Evolutionary conservation across 92 coral and sea anemone genomes (phyloP), one percentile per base, ranked within the genome.

Genomic region (Phenganax subtilis): DNA sequence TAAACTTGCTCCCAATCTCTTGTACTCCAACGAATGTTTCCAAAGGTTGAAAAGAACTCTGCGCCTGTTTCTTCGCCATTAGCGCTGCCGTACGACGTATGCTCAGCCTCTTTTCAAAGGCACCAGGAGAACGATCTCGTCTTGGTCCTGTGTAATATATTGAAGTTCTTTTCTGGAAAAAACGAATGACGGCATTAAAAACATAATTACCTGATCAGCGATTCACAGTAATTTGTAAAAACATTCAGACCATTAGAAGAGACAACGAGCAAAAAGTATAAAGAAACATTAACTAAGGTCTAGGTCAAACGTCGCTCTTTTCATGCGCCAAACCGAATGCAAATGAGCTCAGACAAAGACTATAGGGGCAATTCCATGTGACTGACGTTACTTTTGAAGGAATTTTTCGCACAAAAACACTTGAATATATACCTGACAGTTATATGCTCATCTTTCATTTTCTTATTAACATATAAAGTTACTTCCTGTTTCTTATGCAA

Each of bases 141-240:
- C 78, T 78, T 25, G 91, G 91, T 17, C 91, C 93, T 8, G 93
- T 90, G 72, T 90, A 90, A 58, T 90, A 90, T 27, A 90, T 86
- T 6, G 93, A 90, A 12, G 84, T 80, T 15, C 91, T 75, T 74
- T 90, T 88, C 20, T 76, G 51, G 44, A 85, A 59, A 15, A 57
- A 15, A 6, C 47, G 47, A 37, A 37, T 37, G 47, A 37, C 47
- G 47, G 3, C 2, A 37, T 37, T 37, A 37, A 2, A 5, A 37
- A 37, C 3, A 37, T 5, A 37, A 5, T 37, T 37, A 37, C 47
- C 47, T 37, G 3, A 37, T 37, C 47, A 5, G 47, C 2, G 47
- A 37, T 37, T 37, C 47, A 37, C 47, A 37, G 47, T 37, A 37
- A 37, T 37, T 20, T 37, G 47, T 37, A 37, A 37, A 37, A 5